Evolutionary conservation across 2,888 invertebrate species (phyloP), one percentile per base, ranked within the genome.

Genomic region (Gryllus longicercus): DNA sequence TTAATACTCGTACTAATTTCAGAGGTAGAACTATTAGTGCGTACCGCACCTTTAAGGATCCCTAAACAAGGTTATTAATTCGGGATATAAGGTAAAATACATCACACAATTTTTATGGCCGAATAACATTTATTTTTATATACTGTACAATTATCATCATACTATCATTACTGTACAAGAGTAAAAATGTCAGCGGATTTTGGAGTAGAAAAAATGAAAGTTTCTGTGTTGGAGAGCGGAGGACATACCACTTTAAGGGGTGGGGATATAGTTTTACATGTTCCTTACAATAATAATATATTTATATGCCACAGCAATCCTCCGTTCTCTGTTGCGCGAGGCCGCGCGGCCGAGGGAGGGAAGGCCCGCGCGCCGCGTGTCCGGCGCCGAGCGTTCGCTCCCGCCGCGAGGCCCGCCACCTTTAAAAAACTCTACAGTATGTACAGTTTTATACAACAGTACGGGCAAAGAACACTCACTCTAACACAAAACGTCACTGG

Each of bases 51-150:
- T 38, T 38, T 38, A 38, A 38, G 63, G 63, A 18, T 63, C 8
- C 14, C 63, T n/a, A 14, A 5, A 4, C n/a, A 63, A 63, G 16
- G 63, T 14, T 16, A 18, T 63, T 63, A 5, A 63, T 63, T 14
- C 8, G 11, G 63, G n/a, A n/a, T 18, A 16, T 18, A n/a, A 63
- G 63, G 63, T 63, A 63, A 63, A 21, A 63, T 4, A n/a, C 63
- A 63, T 63, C 63, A 63, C n/a, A 63, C n/a, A 14, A 3, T 63
- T n/a, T 21, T 63, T 63, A 78, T 79, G 75, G 79, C 79, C 79
- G 81, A 80, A 80, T 81, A 80, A 81, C 81, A 81, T 81, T 80
- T 81, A 81, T 81, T 81, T 81, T 80, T 16, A 81, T 81, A 81
- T 81, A 81, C 81, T 81, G 81, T 81, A 81, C 81, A 81, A 80